Evolutionary conservation across 1,140 invertebrate species (phyloP), one percentile per base, ranked within the genome.

Genomic region (Ceratina japonica): DNA sequence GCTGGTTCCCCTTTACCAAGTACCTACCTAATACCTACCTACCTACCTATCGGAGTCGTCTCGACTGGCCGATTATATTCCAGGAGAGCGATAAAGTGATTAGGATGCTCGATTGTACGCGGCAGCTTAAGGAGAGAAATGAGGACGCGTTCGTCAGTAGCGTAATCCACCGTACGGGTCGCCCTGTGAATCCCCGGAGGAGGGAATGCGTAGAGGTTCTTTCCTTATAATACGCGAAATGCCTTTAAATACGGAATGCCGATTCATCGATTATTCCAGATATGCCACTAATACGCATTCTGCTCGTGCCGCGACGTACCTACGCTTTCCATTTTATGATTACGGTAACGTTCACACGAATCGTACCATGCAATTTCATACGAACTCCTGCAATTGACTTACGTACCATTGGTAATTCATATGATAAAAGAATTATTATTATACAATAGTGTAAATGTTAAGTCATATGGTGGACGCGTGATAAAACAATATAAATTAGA

Each of bases 51-150:
- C 37, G 37, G 37, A 61, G 64, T 72, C 69, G 77, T 82, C 59
- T 81, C 66, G 71, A 64, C 72, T 71, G 59, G 54, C 71, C 65
- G 75, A 84, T 84, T 81, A 81, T 87, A 86, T 82, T 83, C 80
- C 70, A 75, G 37, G 44, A 44, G 70, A 69, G 72, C 80, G 83
- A 87, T 86, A 86, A 86, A 84, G 77, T 80, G 85, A 87, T 87
- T 87, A 87, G 83, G 80, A 86, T 80, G 80, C 77, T 84, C 75
- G 65, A 61, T 68, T 84, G 73, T 86, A 75, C 72, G 75, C 66
- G 71, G 66, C 54, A 54, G 83, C 66, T 76, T 84, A 83, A 84
- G 77, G 66, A 86, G 83, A 73, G 72, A 65, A 58, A 65, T 58
- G 51, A 51, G 51, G 59, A 68, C 59, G 68, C 18, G 54, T 22